A percentile compares a stretch with the other conserved stretches of the same genome.
These are phyloP conservation scores for Corydoras maculifer DNA, from an alignment of 2,113 vertebrate species.

Conservation along the genomic window DNA sequence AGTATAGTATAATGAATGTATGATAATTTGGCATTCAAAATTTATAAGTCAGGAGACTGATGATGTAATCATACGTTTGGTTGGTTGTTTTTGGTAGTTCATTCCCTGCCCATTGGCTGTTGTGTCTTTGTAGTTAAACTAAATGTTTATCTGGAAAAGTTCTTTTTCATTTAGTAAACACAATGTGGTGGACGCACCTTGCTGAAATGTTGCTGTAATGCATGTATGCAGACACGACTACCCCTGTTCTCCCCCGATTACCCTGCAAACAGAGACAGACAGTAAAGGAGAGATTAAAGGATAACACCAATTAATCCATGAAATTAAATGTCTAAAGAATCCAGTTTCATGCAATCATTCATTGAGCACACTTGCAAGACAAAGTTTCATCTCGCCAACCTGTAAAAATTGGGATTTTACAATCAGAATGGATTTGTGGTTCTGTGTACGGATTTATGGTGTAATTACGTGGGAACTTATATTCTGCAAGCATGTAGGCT, in stretches of 20 bases:
- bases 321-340: background rate
- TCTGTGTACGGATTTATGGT: slow-evolving; percentile 6
- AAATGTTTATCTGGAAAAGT: too few relatives aligned
- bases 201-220: slow-evolving; percentile 98
- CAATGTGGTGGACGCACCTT: slow-evolving; percentile 67
- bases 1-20: background rate
- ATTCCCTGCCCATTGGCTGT: slow-evolving; percentile 23
- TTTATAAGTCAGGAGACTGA: slow-evolving; percentile 24
- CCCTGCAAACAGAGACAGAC: slow-evolving; percentile 68
- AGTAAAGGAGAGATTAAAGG: background rate
- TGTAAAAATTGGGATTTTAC: slow-evolving; percentile 3
- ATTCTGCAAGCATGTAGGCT: background rate
- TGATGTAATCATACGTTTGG: slow-evolving; percentile 3
- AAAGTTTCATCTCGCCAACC: background rate
- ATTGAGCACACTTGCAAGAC: background rate
- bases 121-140: background rate
- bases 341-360: background rate
- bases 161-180: slow-evolving; percentile 12
- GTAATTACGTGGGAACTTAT: slow-evolving; percentile 17
- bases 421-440: background rate
- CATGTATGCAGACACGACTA: slow-evolving; percentile 95
- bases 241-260: slow-evolving; percentile 86
- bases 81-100: slow-evolving; percentile 1
- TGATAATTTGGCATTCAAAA: slow-evolving; percentile 18
- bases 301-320: background rate